phyloP scores from a whole-genome alignment of 2,113 vertebrate genomes.

The Gymnobelideus leadbeateri region DNA sequence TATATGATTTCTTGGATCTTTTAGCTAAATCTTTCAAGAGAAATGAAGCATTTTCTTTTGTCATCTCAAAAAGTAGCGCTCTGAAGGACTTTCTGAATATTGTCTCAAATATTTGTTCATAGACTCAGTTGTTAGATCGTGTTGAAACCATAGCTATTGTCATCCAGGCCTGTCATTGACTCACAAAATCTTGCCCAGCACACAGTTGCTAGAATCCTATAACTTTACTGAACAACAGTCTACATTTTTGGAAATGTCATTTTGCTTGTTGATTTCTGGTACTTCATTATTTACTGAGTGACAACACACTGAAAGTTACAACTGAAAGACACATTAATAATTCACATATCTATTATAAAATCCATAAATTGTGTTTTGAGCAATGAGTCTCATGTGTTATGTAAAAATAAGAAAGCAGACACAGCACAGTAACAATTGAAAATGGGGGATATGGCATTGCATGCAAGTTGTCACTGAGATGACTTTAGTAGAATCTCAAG shows the following conservation, averaged over 20 bases:
- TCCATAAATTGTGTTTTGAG: slow-evolving; percentile 81
- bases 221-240: background rate
- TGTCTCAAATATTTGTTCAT: background rate
- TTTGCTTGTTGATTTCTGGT: slow-evolving; percentile 23
- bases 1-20: background rate
- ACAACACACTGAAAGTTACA: slow-evolving; percentile 72
- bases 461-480: slow-evolving; percentile 63
- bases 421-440: slow-evolving; percentile 80
- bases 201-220: background rate
- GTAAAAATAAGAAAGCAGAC: slow-evolving; percentile 82
- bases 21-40: background rate
- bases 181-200: background rate
- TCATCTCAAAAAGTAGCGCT: background rate
- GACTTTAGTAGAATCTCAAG: background rate
- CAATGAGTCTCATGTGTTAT: slow-evolving; percentile 81
- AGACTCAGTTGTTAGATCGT: background rate
- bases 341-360: slow-evolving; percentile 71
- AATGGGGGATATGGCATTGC: slow-evolving; percentile 73
- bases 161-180: background rate
- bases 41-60: background rate
- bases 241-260: background rate
- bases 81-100: background rate
- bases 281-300: slow-evolving; percentile 78
- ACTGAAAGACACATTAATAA: slow-evolving; percentile 82
- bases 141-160: background rate